phyloP scores from a whole-genome alignment of 2,113 vertebrate species.

The Catagonus wagneri region DNA sequence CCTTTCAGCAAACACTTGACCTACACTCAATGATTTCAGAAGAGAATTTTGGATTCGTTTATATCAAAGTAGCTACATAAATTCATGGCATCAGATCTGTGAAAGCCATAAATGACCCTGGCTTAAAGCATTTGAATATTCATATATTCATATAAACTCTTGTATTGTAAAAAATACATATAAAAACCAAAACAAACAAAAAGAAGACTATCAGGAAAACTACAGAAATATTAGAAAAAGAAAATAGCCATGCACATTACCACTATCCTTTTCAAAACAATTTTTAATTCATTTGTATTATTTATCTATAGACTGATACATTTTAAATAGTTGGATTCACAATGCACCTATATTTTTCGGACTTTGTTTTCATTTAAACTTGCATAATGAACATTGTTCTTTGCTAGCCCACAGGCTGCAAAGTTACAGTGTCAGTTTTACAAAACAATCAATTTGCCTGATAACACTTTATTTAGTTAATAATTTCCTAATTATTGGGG shows the following conservation, averaged over 20 bases:
- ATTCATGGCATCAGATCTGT: background rate
- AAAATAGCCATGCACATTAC: background rate
- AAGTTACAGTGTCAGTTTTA: background rate
- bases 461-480: conserved; percentile 12
- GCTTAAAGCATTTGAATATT: background rate
- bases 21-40: conserved; percentile 22
- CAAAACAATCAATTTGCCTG: background rate
- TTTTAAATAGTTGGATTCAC: conserved; percentile 17
- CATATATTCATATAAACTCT: background rate
- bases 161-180: background rate
- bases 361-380: background rate
- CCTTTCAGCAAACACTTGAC: background rate
- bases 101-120: background rate
- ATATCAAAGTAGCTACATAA: background rate
- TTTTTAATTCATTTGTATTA: background rate
- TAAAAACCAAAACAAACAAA: background rate
- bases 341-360: background rate
- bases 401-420: background rate
- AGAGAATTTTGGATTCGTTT: background rate
- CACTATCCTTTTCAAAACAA: background rate
- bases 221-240: background rate
- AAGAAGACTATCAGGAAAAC: background rate
- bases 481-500: background rate
- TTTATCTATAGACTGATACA: background rate
- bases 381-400: background rate